Conservation (phyloP, 2,888 invertebrate genomes). For the Nowickia ferox region DNA sequence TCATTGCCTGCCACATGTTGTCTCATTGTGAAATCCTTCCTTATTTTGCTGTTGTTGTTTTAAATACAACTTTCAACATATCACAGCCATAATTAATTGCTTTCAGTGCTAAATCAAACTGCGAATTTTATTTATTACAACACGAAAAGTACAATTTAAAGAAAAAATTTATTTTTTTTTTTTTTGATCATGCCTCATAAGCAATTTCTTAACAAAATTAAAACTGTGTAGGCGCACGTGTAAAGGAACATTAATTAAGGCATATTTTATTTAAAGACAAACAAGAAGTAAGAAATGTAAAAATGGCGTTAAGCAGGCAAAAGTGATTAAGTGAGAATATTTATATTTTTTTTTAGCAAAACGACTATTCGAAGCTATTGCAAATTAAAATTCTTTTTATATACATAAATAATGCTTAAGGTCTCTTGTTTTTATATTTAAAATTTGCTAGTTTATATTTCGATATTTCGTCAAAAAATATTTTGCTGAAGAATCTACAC, state of each 20-base stretch:
- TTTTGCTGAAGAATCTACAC: too few species aligned
- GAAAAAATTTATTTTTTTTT: not conserved
- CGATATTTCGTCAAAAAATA: too few species aligned
- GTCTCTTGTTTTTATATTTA: too few species aligned
- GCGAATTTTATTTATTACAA: conserved; percentile 75
- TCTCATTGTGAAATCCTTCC: conserved; percentile 37
- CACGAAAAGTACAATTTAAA: conserved; percentile 50
- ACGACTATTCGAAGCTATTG: too few species aligned
- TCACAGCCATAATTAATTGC: conserved; percentile 72
- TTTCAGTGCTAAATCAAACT: conserved; percentile 74
- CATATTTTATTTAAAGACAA: conserved; percentile 70
- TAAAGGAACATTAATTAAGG: conserved; percentile 74
- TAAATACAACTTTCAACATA: conserved; percentile 57
- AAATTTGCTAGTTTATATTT: too few species aligned
- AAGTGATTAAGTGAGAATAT: conserved; percentile 19
- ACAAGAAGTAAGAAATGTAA: conserved; percentile 50
- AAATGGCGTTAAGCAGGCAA: conserved; percentile 69
- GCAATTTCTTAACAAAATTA: conserved; percentile 19
- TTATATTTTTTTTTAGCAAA: too few species aligned
- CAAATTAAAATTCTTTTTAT: too few species aligned
- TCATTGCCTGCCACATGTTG: conserved; percentile 53
- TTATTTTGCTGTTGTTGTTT: conserved; percentile 41
- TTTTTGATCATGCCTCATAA: conserved; percentile 45
- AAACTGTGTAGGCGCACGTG: conserved; percentile 74
- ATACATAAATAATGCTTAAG: too few species aligned